Evolutionary conservation across 2,888 invertebrate genomes (phyloP).

Genomic region (Callinectes sapidus): DNA sequence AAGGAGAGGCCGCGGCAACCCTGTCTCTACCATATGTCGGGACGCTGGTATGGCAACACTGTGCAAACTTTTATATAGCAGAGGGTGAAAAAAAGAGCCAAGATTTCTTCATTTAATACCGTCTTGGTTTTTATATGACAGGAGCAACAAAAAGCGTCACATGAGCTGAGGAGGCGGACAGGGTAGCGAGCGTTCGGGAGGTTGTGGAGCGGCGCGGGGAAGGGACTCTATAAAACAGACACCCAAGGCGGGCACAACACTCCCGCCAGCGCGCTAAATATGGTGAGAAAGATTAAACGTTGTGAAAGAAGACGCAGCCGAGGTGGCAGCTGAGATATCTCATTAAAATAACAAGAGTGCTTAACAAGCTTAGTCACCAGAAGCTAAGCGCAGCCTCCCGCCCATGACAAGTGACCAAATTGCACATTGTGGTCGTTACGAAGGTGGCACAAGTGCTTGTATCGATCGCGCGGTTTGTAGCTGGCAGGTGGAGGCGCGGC

Average conservation of each 20-base stretch:
- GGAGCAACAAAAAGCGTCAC: neutral
- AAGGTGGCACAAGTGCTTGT: slow-evolving; percentile 39
- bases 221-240: slow-evolving; percentile 8
- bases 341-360: slow-evolving; percentile 69
- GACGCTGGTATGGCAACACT: slow-evolving; percentile 38
- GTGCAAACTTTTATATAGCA: neutral
- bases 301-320: slow-evolving; percentile 57
- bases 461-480: neutral
- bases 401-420: slow-evolving; percentile 66
- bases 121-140: slow-evolving; percentile 18
- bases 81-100: neutral
- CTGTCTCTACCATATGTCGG: slow-evolving; percentile 12
- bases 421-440: slow-evolving; percentile 59
- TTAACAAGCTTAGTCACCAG: slow-evolving; percentile 68
- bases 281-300: slow-evolving; percentile 65
- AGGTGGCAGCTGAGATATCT: slow-evolving; percentile 63
- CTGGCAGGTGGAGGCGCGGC: slow-evolving; percentile 2
- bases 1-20: neutral
- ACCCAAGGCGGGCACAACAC: slow-evolving; percentile 6
- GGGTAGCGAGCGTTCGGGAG: neutral
- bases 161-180: neutral
- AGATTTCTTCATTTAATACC: slow-evolving; percentile 48
- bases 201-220: neutral
- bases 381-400: slow-evolving; percentile 45
- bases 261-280: slow-evolving; percentile 51